These are phyloP conservation scores for Stomatorhinus ivindoensis DNA, from an alignment of 2,113 vertebrate species.

Conservation along the genomic window DNA sequence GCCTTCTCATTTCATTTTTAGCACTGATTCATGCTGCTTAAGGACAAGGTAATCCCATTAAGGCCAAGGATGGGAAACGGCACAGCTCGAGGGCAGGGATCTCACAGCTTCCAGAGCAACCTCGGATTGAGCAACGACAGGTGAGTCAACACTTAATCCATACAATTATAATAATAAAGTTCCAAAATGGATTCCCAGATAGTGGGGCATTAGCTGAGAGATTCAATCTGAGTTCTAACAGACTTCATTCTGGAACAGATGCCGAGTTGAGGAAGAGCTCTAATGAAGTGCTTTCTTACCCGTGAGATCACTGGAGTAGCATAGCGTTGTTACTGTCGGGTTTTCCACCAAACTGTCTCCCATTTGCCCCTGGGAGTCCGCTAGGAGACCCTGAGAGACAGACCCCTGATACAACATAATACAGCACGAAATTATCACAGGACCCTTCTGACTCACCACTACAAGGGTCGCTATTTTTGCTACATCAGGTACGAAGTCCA, in stretches of 20 bases:
- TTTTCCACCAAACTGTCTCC: not conserved
- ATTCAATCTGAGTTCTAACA: not conserved
- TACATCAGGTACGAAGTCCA: not conserved
- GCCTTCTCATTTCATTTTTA: not conserved
- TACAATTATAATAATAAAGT: not conserved
- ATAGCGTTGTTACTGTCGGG: not conserved
- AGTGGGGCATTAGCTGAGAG: not conserved
- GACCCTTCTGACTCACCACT: not conserved
- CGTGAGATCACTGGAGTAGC: not conserved
- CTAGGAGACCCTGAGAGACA: not conserved
- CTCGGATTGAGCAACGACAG: not conserved
- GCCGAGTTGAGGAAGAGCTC: not conserved
- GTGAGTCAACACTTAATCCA: not conserved
- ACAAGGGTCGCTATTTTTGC: not conserved
- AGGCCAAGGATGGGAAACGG: not conserved
- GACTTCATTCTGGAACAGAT: not conserved
- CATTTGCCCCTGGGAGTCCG: not conserved
- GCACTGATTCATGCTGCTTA: constrained; percentile 1
- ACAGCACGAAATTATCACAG: not conserved
- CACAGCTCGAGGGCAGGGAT: not conserved
- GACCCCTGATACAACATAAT: not conserved
- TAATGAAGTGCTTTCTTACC: not conserved
- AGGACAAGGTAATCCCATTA: not conserved
- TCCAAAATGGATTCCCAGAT: not conserved
- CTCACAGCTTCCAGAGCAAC: not conserved